phyloP scores from a whole-genome alignment of 1,140 invertebrate genomes.

The roundworm (Caenorhabditis elegans) region DNA sequence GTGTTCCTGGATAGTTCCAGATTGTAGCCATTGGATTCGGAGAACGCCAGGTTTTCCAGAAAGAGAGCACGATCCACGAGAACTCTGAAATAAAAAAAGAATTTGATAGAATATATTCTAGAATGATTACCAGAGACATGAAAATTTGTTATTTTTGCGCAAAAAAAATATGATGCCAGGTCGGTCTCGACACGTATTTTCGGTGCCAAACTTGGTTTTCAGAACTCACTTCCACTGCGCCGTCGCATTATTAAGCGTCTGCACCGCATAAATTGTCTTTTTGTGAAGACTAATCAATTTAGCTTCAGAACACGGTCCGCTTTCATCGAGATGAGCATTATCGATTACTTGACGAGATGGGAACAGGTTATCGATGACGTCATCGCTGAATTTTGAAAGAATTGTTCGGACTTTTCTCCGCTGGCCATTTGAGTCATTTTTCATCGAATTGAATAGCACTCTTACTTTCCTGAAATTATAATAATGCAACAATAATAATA shows the following conservation, averaged over 20 bases:
- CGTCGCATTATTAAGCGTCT: conserved; percentile 74
- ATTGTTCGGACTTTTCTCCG: conserved; percentile 57
- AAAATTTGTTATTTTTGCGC: too few relatives aligned
- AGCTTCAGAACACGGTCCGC: neutral
- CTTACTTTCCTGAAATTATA: conserved; percentile 55
- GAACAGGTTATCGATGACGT: conserved; percentile 37
- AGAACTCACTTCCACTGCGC: conserved; percentile 77
- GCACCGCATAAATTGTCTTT: conserved; percentile 69
- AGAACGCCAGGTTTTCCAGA: conserved; percentile 76
- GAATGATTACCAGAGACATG: too few relatives aligned
- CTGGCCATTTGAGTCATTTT: conserved; percentile 52
- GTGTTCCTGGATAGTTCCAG: neutral
- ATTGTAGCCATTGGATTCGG: neutral
- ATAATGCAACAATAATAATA: too few relatives aligned
- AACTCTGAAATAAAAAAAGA: conserved; percentile 68
- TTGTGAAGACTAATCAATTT: conserved; percentile 75
- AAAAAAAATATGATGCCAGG: too few relatives aligned
- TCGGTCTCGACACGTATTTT: too few relatives aligned
- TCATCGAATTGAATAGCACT: conserved; percentile 58
- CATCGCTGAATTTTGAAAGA: conserved; percentile 53
- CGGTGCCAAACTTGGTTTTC: neutral
- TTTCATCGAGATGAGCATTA: neutral
- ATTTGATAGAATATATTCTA: too few relatives aligned
- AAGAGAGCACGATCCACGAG: conserved; percentile 76
- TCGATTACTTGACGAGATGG: conserved; percentile 16